phyloP scores from a whole-genome alignment of 1,140 invertebrate species.

The Philopotamus ludificatus region DNA sequence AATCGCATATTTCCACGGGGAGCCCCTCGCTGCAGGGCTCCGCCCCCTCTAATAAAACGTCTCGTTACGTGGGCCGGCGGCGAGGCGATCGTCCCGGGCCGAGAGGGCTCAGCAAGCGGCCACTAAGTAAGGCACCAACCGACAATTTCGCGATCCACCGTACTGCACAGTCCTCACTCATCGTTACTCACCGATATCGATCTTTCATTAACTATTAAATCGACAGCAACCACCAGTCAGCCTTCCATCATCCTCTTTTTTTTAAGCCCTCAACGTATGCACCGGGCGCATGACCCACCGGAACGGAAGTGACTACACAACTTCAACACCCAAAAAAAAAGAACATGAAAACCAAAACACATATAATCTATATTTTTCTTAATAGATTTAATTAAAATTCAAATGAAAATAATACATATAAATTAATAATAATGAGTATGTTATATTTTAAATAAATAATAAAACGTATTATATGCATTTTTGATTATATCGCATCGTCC shows the following conservation, averaged over 20 bases:
- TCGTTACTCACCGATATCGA: constrained; percentile 4
- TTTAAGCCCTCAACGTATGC: no score
- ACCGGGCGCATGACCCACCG: no score
- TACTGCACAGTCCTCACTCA: constrained; percentile 8
- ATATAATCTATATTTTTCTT: not conserved
- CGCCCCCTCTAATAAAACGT: constrained; percentile 35
- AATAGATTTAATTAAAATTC: not conserved
- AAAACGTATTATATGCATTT: not conserved
- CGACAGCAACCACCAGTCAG: no score
- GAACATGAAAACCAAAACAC: no score
- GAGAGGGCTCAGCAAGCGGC: constrained; percentile 1
- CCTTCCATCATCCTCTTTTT: no score
- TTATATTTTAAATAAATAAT: not conserved
- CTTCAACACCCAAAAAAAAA: no score
- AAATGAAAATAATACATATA: constrained; percentile 2
- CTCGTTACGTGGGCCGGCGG: constrained; percentile 23
- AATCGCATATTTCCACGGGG: constrained; percentile 2
- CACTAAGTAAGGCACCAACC: constrained; percentile 30
- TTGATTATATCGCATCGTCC: not conserved
- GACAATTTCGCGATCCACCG: constrained; percentile 23
- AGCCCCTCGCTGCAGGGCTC: not conserved
- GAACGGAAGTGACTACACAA: no score
- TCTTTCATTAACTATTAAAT: not conserved
- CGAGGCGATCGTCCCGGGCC: constrained; percentile 8
- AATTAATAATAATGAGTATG: not conserved